Conservation (phyloP, 2,113 vertebrate genomes). For the Stegostoma tigrinum region DNA sequence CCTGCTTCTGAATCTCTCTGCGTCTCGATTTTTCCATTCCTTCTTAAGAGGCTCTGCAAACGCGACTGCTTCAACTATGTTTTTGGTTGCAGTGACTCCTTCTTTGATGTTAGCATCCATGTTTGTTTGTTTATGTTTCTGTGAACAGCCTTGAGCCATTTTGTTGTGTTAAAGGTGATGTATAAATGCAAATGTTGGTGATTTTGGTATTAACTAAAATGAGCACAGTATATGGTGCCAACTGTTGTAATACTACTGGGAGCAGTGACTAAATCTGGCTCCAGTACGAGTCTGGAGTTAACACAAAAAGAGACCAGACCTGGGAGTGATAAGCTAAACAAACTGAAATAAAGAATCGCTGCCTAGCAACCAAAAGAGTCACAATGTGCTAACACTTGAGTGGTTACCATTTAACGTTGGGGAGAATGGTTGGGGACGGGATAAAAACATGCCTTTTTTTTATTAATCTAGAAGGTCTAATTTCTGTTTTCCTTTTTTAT, state of each 20-base stretch:
- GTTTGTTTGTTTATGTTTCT: background rate
- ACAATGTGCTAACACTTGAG: background rate
- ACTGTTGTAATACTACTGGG: background rate
- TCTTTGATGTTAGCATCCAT: background rate
- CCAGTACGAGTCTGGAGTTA: background rate
- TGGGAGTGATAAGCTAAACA: background rate
- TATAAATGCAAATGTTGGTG: background rate
- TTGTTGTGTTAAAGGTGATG: background rate
- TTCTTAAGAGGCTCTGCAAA: background rate
- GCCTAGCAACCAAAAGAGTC: background rate
- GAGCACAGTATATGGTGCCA: background rate
- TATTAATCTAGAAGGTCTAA: background rate
- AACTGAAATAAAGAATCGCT: background rate
- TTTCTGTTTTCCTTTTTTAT: background rate
- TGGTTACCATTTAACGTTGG: background rate
- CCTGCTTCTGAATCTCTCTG: no score
- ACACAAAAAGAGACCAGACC: background rate
- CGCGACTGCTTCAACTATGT: background rate
- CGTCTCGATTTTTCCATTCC: no score
- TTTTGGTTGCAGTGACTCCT: background rate
- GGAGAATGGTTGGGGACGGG: background rate
- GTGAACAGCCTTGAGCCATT: background rate
- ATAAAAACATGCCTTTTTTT: background rate
- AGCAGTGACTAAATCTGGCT: background rate
- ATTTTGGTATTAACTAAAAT: background rate